Conservation (phyloP, 2,797 vertebrate genomes). For the Sebastes minor region DNA sequence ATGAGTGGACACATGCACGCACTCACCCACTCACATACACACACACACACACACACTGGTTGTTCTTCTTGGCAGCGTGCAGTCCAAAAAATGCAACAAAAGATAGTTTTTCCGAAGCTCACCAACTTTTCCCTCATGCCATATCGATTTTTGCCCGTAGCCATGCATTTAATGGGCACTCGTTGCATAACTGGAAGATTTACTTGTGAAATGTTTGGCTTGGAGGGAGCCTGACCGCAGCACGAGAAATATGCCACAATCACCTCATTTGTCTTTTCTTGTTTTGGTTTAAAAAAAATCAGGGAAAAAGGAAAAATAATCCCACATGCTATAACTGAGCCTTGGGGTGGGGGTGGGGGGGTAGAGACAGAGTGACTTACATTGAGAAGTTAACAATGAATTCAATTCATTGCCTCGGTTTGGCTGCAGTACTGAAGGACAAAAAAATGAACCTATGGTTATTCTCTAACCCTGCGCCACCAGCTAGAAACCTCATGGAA, state of each 20-base stretch:
- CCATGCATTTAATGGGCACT: conserved; percentile 34
- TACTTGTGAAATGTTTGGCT: conserved; percentile 63
- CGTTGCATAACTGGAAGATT: conserved; percentile 55
- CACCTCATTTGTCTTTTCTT: conserved; percentile 63
- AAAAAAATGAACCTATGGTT: conserved; percentile 38
- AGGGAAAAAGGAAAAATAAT: conserved; percentile 56
- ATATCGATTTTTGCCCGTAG: conserved; percentile 49
- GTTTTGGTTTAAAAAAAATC: conserved; percentile 44
- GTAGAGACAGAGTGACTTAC: conserved; percentile 40
- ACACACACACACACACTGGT: neutral
- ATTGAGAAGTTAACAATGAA: conserved; percentile 66
- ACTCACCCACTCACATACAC: neutral
- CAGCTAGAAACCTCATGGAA: conserved; percentile 29
- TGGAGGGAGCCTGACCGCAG: conserved; percentile 47
- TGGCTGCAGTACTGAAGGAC: conserved; percentile 47
- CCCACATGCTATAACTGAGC: conserved; percentile 63
- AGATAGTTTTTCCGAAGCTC: conserved; percentile 34
- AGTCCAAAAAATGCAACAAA: conserved; percentile 38
- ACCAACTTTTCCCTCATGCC: conserved; percentile 38
- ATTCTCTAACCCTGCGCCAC: neutral
- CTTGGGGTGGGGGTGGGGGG: neutral
- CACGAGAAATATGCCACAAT: conserved; percentile 48
- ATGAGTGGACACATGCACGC: neutral
- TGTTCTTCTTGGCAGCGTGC: conserved; percentile 9
- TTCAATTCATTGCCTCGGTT: conserved; percentile 69